Evolutionary conservation across 2,113 vertebrate genomes (phyloP).

Genomic region (Gobius niger): DNA sequence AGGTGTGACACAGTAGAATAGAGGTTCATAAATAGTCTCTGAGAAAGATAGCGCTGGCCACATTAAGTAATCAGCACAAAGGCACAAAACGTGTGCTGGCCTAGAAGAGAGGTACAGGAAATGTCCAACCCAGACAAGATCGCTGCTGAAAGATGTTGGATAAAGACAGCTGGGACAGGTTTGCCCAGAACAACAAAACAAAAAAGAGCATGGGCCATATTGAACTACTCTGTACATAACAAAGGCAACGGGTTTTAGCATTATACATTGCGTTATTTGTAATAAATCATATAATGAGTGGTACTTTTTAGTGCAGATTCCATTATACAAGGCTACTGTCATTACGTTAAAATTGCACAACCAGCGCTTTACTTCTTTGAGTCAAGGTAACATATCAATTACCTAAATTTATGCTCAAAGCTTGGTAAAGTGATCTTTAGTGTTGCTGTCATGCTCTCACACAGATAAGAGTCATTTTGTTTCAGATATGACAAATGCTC

Average conservation of each 20-base stretch:
- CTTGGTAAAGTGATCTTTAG: neutral
- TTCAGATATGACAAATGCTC: slow-evolving; percentile 30
- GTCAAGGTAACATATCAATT: neutral
- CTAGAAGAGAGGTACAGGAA: slow-evolving; percentile 38
- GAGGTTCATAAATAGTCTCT: slow-evolving; percentile 66
- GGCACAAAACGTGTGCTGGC: slow-evolving; percentile 48
- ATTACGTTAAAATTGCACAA: too few species aligned
- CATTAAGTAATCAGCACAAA: slow-evolving; percentile 52
- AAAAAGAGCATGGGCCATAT: neutral
- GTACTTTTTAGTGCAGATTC: too few species aligned
- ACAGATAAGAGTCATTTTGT: slow-evolving; percentile 14
- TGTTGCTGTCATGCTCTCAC: neutral
- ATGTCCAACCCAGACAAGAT: slow-evolving; percentile 23
- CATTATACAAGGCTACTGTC: too few species aligned
- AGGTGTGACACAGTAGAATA: slow-evolving; percentile 32
- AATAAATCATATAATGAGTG: too few species aligned
- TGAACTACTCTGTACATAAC: too few species aligned
- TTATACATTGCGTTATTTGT: too few species aligned
- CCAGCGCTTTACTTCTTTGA: too few species aligned
- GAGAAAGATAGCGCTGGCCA: slow-evolving; percentile 47
- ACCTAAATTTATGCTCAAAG: neutral
- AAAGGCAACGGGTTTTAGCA: too few species aligned
- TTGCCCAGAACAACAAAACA: neutral
- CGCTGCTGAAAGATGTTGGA: slow-evolving; percentile 19
- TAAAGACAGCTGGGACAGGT: slow-evolving; percentile 14